Base-by-base conservation (phyloP, 2,797 vertebrate genomes). In the Gambusia yucatana region DNA sequence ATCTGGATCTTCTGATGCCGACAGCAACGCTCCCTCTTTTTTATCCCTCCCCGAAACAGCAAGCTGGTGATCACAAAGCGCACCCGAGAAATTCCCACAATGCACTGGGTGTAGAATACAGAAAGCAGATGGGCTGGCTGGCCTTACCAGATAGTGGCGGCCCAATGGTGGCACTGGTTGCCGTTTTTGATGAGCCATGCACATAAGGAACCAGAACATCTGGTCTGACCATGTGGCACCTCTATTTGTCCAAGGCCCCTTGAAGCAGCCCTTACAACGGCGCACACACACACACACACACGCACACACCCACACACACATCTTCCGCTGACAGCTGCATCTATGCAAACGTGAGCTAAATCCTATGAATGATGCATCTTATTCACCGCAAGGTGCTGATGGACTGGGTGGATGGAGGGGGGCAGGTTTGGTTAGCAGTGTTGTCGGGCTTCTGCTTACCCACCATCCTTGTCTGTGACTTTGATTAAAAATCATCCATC, bases 91-190 rank as follows among this genome's bases (percentile, higher is more conserved):
- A 84, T 65, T 87, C 94, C 94, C 95, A 91, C 91, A 94, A 91
- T 93, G 93, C 93, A 90, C 76, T 2, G 67, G 90, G 90, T 83
- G 95, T 89, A 84, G 93, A 86, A 80, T 84, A 87, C 84, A 83
- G 88, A 84, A 94, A 93, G 94, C 97, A 98, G 97, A 96, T 97
- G 97, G 96, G 96, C 93, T 97, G 96, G 96, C 88, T 89, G 85
- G 89, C 86, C 88, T 88, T 92, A 84, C 83, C 91, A 94, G 94
- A 92, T 76, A 80, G 94, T 82, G 63, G 76, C 77, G 76, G 92
- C 94, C 96, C 94, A 88, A 90, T 93, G 91, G 94, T 95, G 93
- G 89, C 72, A 92, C 93, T 79, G 72, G 87, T 92, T 86, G 86
- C 93, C 52, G 93, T 90, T 95, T 95, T 95, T 96, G 96, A 97